These are phyloP conservation scores for Aphis craccivora DNA, from an alignment of 1,140 invertebrate species.

Conservation along the genomic window DNA sequence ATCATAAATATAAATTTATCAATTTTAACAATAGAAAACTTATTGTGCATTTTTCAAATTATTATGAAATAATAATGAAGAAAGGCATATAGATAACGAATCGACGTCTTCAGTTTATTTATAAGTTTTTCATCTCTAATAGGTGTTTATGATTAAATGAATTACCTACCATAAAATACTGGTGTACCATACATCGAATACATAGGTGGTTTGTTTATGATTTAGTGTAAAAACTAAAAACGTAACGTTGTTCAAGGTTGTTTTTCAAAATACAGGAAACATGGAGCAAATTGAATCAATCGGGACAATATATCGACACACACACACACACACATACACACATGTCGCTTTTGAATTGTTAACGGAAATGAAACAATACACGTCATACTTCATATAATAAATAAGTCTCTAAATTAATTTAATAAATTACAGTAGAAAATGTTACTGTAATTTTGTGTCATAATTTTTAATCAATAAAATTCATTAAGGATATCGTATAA, in stretches of 20 bases:
- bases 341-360: neutral
- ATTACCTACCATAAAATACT: neutral
- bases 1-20: neutral
- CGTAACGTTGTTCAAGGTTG: neutral
- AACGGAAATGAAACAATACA: neutral
- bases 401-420: slow-evolving; percentile 3
- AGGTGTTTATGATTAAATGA: neutral
- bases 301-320: neutral
- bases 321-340: neutral
- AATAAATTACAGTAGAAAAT: neutral
- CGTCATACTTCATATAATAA: neutral
- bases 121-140: neutral
- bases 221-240: neutral
- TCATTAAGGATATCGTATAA: neutral
- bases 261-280: slow-evolving; percentile 31
- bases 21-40: neutral
- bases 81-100: neutral
- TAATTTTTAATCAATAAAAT: neutral
- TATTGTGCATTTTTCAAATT: neutral
- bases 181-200: no score
- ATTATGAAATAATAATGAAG: neutral
- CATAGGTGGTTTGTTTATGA: neutral
- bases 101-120: neutral
- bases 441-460: neutral
- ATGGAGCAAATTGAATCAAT: slow-evolving; percentile 13